Evolutionary conservation across 2,797 vertebrate species (phyloP).

Genomic region (Characodon lateralis): DNA sequence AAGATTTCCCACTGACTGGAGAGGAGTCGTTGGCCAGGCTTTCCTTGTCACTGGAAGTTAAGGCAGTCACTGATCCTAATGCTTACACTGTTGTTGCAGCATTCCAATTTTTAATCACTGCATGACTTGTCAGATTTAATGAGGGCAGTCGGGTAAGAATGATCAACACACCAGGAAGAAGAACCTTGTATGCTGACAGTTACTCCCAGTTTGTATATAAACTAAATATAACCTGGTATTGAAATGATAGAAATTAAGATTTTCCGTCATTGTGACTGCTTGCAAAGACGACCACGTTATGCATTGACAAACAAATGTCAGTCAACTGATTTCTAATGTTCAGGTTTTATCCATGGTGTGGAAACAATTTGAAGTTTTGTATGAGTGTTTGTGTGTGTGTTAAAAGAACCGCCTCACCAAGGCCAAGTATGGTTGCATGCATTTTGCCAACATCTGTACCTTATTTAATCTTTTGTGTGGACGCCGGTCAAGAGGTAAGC

Average conservation of each 20-base stretch:
- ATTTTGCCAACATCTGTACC: slow-evolving; percentile 65
- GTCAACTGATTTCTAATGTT: slow-evolving; percentile 22
- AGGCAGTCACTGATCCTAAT: slow-evolving; percentile 93
- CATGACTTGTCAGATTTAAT: slow-evolving; percentile 96
- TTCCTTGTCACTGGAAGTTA: slow-evolving; percentile 93
- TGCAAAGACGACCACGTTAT: slow-evolving; percentile 48
- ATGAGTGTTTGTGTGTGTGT: slow-evolving; percentile 22
- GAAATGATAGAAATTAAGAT: slow-evolving; percentile 4
- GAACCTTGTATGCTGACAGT: slow-evolving; percentile 75
- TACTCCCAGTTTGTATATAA: slow-evolving; percentile 65
- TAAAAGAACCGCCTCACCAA: slow-evolving; percentile 52
- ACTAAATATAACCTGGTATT: slow-evolving; percentile 18
- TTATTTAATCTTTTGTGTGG: slow-evolving; percentile 75
- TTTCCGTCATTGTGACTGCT: slow-evolving; percentile 32
- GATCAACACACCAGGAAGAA: slow-evolving; percentile 85
- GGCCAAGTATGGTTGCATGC: slow-evolving; percentile 67
- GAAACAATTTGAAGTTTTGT: slow-evolving; percentile 27
- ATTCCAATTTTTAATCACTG: slow-evolving; percentile 98
- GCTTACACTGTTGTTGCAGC: slow-evolving; percentile 94
- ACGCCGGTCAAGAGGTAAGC: slow-evolving; percentile 74
- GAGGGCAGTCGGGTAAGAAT: slow-evolving; percentile 86
- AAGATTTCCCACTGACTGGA: slow-evolving; percentile 92
- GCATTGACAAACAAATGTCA: slow-evolving; percentile 9
- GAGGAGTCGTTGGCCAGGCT: slow-evolving; percentile 91
- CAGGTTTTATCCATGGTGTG: background rate